Conservation (phyloP, 2,888 invertebrate genomes). For the Dynastes maya region DNA sequence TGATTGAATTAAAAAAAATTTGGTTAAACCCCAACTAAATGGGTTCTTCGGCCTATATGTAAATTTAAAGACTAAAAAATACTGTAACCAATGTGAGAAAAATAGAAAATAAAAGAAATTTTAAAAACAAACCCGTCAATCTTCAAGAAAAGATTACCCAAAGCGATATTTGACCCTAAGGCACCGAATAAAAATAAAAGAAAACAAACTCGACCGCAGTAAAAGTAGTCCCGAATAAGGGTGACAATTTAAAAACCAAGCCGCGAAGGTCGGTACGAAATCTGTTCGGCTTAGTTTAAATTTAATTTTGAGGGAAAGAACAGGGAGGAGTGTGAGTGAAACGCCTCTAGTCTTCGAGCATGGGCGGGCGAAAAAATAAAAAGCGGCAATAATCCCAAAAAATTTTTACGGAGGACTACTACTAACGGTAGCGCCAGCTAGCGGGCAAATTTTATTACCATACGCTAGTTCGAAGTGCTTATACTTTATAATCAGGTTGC, state of each 20-base stretch:
- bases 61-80: background rate
- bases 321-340: background rate
- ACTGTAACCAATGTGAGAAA: background rate
- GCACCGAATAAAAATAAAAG: background rate
- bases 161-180: background rate
- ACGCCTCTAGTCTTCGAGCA: background rate
- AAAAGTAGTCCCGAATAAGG: slow-evolving; percentile 6
- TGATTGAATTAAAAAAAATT: too few relatives aligned
- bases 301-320: background rate
- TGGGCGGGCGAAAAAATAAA: background rate
- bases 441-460: slow-evolving; percentile 23
- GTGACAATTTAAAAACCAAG: slow-evolving; percentile 7
- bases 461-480: background rate
- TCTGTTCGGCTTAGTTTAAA: slow-evolving; percentile 16
- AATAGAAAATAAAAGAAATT: background rate
- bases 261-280: background rate
- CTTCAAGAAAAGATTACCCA: background rate
- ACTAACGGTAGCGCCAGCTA: background rate
- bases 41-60: too few relatives aligned
- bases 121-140: background rate
- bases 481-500: slow-evolving; percentile 11
- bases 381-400: slow-evolving; percentile 4
- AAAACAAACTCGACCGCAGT: background rate
- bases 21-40: too few relatives aligned
- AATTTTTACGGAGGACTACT: background rate